Conservation (phyloP, 2,113 vertebrate genomes). For the Erythrolamprus reginae region DNA sequence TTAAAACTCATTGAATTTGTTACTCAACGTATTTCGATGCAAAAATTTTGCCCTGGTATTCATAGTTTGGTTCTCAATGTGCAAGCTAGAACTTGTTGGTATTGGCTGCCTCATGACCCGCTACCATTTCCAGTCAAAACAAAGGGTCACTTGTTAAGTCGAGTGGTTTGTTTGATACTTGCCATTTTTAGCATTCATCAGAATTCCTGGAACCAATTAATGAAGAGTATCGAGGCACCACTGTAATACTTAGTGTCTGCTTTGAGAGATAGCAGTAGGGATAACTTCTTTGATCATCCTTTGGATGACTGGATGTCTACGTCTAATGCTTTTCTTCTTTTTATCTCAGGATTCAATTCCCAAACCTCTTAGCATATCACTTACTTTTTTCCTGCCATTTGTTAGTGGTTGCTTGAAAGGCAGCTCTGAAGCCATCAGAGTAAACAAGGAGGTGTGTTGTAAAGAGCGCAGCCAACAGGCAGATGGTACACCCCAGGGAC, state of each 20-base stretch:
- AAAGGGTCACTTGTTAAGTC: neutral
- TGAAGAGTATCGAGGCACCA: neutral
- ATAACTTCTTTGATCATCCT: neutral
- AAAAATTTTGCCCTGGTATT: neutral
- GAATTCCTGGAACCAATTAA: neutral
- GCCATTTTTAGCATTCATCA: neutral
- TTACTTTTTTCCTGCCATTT: slow-evolving; percentile 1
- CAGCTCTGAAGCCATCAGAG: slow-evolving; percentile 9
- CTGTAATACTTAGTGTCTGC: neutral
- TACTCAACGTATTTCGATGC: neutral
- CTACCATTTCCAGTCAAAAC: neutral
- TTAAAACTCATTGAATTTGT: neutral
- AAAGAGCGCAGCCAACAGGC: neutral
- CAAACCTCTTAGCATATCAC: neutral
- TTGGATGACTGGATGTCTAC: neutral
- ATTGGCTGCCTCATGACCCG: neutral
- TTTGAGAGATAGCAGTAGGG: neutral
- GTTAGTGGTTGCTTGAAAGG: rapidly evolving
- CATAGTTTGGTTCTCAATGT: neutral
- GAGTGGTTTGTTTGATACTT: neutral
- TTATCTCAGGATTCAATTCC: neutral
- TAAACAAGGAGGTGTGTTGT: neutral
- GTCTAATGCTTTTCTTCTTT: neutral
- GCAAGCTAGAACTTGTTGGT: neutral
- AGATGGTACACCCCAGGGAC: slow-evolving; percentile 27